Evolutionary conservation across 2,797 vertebrate genomes (phyloP).

Genomic region (Notoglanidium macrostoma): DNA sequence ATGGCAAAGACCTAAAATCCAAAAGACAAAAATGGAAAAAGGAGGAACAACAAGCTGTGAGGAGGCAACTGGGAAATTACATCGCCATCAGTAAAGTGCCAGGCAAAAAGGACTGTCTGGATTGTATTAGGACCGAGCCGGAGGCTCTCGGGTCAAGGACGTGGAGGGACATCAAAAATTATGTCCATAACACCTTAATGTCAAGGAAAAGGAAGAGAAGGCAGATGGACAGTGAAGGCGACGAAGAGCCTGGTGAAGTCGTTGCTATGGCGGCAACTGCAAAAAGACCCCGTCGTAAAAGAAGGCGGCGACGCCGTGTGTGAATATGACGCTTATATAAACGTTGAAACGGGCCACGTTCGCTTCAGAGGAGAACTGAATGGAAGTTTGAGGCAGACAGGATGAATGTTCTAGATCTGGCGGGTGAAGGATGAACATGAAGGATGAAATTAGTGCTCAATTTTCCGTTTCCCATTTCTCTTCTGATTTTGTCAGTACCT

Average conservation of each 20-base stretch:
- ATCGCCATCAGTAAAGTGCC: constrained; percentile 27
- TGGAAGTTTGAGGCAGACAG: not conserved
- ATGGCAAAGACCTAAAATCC: not conserved
- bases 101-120: constrained; percentile 29
- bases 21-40: constrained; percentile 10
- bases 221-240: constrained; percentile 27
- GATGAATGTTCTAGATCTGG: not conserved
- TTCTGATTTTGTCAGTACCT: not conserved
- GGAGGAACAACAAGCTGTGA: constrained; percentile 35
- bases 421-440: not conserved
- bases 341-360: not conserved
- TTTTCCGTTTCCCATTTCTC: not conserved
- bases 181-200: constrained; percentile 26
- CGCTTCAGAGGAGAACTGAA: not conserved
- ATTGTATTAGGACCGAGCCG: constrained; percentile 24
- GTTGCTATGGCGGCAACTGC: constrained; percentile 30
- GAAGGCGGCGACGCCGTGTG: constrained; percentile 1
- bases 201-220: constrained; percentile 28
- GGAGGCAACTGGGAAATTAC: constrained; percentile 28
- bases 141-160: constrained; percentile 36
- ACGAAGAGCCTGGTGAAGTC: constrained; percentile 6
- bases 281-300: constrained; percentile 32
- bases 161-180: constrained; percentile 27
- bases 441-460: not conserved
- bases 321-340: not conserved